These are phyloP conservation scores for Argyresthia albistria DNA, from an alignment of 2,888 invertebrate species.

Conservation along the genomic window DNA sequence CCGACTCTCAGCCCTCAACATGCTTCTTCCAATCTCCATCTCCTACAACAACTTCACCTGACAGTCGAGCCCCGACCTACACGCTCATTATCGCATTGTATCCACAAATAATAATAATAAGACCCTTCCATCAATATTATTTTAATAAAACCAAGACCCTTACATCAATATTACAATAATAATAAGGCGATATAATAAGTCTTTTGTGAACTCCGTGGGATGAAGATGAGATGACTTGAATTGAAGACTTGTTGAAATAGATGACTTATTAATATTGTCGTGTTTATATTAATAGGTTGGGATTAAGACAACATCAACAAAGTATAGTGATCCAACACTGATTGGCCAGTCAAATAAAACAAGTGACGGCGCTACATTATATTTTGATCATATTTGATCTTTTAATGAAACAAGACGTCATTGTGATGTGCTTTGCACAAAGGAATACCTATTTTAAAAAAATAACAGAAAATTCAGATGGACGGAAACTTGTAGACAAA, in stretches of 20 bases:
- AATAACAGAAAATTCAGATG: too few species aligned
- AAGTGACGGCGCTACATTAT: too few species aligned
- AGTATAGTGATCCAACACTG: too few species aligned
- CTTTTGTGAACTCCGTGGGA: conserved; percentile 26
- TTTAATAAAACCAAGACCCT: conserved; percentile 17
- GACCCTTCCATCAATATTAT: conserved; percentile 13
- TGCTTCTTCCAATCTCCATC: not conserved
- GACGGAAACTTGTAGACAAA: too few species aligned
- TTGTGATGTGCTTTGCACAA: too few species aligned
- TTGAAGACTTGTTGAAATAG: not conserved
- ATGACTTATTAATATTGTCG: conserved; percentile 3
- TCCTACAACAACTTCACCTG: not conserved
- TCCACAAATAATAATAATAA: conserved; percentile 31
- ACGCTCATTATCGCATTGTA: conserved; percentile 63
- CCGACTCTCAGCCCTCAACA: not conserved
- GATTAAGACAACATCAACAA: not conserved
- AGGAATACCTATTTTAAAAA: too few species aligned
- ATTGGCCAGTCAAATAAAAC: too few species aligned
- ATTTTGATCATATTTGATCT: too few species aligned
- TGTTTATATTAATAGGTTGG: not conserved
- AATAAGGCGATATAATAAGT: conserved; percentile 58
- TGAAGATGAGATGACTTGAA: not conserved
- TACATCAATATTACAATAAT: conserved; percentile 62
- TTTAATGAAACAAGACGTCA: too few species aligned
- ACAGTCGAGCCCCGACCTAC: conserved; percentile 33